Base-by-base conservation (phyloP, 1,140 invertebrate species). In the Macrosteles quadrilineatus region DNA sequence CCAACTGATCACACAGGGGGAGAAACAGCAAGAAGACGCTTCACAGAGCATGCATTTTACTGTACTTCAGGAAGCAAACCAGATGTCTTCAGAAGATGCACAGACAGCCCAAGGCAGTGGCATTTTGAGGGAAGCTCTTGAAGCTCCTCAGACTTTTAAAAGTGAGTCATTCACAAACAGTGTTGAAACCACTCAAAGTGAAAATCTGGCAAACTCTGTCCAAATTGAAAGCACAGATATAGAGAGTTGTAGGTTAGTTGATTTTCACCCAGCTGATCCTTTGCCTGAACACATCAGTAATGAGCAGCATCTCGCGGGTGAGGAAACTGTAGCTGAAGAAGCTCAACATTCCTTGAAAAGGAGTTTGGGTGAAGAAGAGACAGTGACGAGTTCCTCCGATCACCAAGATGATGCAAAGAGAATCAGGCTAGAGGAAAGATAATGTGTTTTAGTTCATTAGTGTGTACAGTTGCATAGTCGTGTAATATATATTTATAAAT, bases 331-430 rank as follows among this genome's bases (percentile, higher is more conserved):
- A 50, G 3, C n/a, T 4, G n/a, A 11, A 29, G 23, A 59, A 29
- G 55, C 27, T 25, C 2, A 25, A 59, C 55, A 59, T 59, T 59
- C 55, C 55, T 59, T 59, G 55, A 59, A 59, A 59, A 59, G 55
- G 55, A 29, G 55, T 59, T 59, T 59, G 12, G 55, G 55, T 11
- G 55, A 59, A 59, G 55, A 59, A 30, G 21, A 59, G 23, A 59
- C 25, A 1, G 55, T 59, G 6, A 27, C 55, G 27, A 59, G 55
- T 23, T 59, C 55, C 27, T 59, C 55, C 25, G 55, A 59, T 29
- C 21, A 21, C 3, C 14, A 59, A 59, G 55, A 59, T 29, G 55
- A 25, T 6, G 25, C 25, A 29, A 59, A 59, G 25, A 25, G 55
- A 29, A 29, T 59, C n/a, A 59, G 27, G 27, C 25, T 59, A 30